Base-by-base conservation (phyloP, 1,140 invertebrate genomes). In the Macrosteles quadrilineatus region DNA sequence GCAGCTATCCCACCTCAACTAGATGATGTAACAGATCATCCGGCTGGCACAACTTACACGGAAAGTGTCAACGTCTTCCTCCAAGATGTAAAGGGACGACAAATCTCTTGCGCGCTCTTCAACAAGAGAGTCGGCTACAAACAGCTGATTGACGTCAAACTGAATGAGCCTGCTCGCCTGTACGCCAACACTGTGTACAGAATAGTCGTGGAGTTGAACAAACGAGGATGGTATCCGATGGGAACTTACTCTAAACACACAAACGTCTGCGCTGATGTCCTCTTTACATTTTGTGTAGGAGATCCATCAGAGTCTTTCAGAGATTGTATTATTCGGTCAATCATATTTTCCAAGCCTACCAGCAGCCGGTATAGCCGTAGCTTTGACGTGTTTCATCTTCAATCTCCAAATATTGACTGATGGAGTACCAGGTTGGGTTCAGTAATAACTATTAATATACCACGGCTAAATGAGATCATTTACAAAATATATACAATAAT, bases 181-280 rank as follows among this genome's bases (percentile, higher is more conserved):
- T 66, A 43, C 27, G 40, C 23, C 11, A 66, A 66, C 76, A 91
- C 90, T 84, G 86, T 88, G 45, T 93, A 93, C 78, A 88, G 90
- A 78, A 87, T 93, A 67, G 90, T 88, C 17, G 90, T 93, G 14
- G 90, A 91, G 50, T 87, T 93, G 79, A 92, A 92, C 80, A 91
- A 91, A 79, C 81, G 85, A 69, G 91, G 91, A 17, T 88, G 87
- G 83, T 93, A 93, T 81, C 90, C 90, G 12, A 87, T 88, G 80
- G 90, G 88, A 64, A 82, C 84, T 11, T 90, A 89, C 76, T 82
- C 84, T 0, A 66, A 66, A 45, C 83, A 85, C 73, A 83, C 85
- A 66, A 83, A 87, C 29, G 80, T 80, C 14, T 86, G 87, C 66
- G 87, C 91, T 77, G 84, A 83, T 25, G 88, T 91, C 23, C 85